A percentile compares a stretch with the other conserved stretches of the same genome.
Evolutionary conservation across 2,888 invertebrate species (phyloP).

Genomic region (Steromphala cineraria): DNA sequence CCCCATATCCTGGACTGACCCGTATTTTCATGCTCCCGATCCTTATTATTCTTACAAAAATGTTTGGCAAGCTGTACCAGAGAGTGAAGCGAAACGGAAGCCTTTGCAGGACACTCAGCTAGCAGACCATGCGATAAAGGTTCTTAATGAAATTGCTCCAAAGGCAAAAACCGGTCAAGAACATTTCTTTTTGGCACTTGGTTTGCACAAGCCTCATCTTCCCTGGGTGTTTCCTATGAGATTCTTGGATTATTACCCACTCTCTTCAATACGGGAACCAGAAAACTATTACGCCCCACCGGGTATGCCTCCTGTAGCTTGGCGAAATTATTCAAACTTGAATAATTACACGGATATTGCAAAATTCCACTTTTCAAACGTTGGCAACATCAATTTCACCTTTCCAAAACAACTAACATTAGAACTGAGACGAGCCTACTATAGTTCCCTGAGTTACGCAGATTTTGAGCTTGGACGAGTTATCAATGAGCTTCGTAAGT

Average conservation of each 20-base stretch:
- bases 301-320: not conserved
- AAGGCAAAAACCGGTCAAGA: slow-evolving; percentile 13
- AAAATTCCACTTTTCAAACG: not conserved
- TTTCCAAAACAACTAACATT: slow-evolving; percentile 31
- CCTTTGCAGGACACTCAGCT: not conserved
- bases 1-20: slow-evolving; percentile 54
- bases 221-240: slow-evolving; percentile 43
- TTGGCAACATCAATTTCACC: slow-evolving; percentile 12
- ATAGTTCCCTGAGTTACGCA: slow-evolving; percentile 37
- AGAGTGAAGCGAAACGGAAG: not conserved
- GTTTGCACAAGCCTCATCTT: slow-evolving; percentile 48
- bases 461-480: slow-evolving; percentile 47
- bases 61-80: not conserved
- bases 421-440: slow-evolving; percentile 47
- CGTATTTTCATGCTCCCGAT: slow-evolving; percentile 35
- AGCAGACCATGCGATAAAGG: not conserved
- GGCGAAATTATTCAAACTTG: not conserved
- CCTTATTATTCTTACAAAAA: not conserved
- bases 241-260: slow-evolving; percentile 24
- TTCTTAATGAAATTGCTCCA: not conserved
- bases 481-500: slow-evolving; percentile 35
- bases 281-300: not conserved
- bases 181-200: slow-evolving; percentile 49
- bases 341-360: not conserved
- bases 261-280: not conserved